Evolutionary conservation across 2,888 invertebrate species (phyloP).

Genomic region (Brachyptera risi): DNA sequence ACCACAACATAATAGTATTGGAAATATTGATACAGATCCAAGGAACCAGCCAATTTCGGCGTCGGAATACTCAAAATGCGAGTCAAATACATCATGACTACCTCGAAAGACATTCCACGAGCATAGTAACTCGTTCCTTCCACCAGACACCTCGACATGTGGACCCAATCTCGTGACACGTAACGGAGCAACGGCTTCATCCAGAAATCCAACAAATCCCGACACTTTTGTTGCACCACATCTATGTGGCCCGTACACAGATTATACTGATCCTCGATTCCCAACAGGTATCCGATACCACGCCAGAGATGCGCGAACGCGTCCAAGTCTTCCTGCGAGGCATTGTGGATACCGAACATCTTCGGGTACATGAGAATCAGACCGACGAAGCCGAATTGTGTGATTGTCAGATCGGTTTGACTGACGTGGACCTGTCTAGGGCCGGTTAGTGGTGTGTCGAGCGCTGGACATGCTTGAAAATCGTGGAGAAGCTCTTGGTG

Average conservation of each 20-base stretch:
- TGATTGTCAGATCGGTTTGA: conserved; percentile 46
- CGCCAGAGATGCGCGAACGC: conserved; percentile 53
- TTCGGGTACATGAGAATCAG: conserved; percentile 38
- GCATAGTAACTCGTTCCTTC: conserved; percentile 4
- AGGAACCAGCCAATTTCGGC: neutral
- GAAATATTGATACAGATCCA: neutral
- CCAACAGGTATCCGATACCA: conserved; percentile 50
- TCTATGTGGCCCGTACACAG: conserved; percentile 25
- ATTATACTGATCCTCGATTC: conserved; percentile 38
- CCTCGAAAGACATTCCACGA: conserved; percentile 1
- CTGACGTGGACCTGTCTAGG: conserved; percentile 35
- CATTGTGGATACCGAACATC: conserved; percentile 39
- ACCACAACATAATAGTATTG: too few species aligned
- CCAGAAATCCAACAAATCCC: conserved; percentile 7
- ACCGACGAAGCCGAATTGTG: conserved; percentile 45
- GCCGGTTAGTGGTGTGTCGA: conserved; percentile 27
- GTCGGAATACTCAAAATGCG: neutral
- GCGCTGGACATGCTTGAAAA: conserved; percentile 35
- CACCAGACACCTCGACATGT: conserved; percentile 24
- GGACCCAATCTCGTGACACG: conserved; percentile 17
- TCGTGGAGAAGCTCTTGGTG: conserved; percentile 35
- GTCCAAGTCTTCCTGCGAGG: conserved; percentile 47
- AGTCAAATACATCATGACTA: neutral
- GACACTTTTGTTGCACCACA: conserved; percentile 4
- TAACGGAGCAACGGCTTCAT: conserved; percentile 11